Conservation (phyloP, 1,140 invertebrate species). For the Spodoptera litura region DNA sequence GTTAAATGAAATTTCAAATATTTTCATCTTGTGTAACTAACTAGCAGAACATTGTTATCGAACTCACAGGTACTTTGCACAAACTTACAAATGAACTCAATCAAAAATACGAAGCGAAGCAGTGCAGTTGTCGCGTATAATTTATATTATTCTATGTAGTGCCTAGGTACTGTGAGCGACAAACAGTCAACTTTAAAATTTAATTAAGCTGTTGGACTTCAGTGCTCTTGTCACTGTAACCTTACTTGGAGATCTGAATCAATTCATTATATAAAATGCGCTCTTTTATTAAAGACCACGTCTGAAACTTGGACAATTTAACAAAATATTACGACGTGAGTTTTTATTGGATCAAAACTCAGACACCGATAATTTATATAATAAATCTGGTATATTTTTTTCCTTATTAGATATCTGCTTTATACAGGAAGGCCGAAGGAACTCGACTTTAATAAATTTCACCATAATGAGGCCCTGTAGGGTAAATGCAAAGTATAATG, state of each 20-base stretch:
- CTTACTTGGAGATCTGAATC: slow-evolving; percentile 54
- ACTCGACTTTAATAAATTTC: slow-evolving; percentile 59
- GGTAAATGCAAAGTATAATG: slow-evolving; percentile 49
- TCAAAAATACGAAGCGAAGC: slow-evolving; percentile 19
- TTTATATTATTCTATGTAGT: slow-evolving; percentile 29
- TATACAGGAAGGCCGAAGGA: slow-evolving; percentile 41
- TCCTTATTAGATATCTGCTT: slow-evolving; percentile 53
- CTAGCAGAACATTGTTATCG: slow-evolving; percentile 32
- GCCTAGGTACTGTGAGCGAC: slow-evolving; percentile 35
- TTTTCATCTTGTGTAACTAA: slow-evolving; percentile 36
- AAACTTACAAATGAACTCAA: slow-evolving; percentile 44
- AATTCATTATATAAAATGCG: slow-evolving; percentile 53
- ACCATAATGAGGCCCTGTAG: slow-evolving; percentile 52
- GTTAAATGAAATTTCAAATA: slow-evolving; percentile 60
- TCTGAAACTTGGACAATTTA: slow-evolving; percentile 8
- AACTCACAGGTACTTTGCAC: slow-evolving; percentile 24
- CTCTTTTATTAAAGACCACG: slow-evolving; percentile 27
- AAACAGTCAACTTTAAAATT: slow-evolving; percentile 57
- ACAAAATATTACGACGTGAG: slow-evolving; percentile 24
- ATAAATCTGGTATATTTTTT: slow-evolving; percentile 62
- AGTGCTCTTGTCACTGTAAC: slow-evolving; percentile 57
- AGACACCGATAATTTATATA: slow-evolving; percentile 53
- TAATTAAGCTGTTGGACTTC: slow-evolving; percentile 56
- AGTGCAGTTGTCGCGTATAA: slow-evolving; percentile 11
- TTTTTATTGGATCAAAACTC: slow-evolving; percentile 5